Percentiles rank a stretch among this genome's conserved stretches.
Conservation (phyloP, 92 coral and sea anemone genomes). For the Epizoanthus ramosus region DNA sequence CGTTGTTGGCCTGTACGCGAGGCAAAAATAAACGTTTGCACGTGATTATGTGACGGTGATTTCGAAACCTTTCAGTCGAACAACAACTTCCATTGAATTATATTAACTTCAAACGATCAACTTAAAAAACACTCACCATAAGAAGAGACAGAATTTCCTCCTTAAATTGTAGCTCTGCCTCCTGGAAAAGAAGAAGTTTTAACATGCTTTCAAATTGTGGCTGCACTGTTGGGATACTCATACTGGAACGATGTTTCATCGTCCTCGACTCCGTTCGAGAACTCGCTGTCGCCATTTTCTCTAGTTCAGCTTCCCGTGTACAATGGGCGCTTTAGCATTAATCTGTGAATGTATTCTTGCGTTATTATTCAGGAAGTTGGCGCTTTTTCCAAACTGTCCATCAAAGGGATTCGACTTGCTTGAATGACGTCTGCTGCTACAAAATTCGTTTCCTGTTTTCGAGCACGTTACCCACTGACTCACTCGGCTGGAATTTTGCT, state of each 20-base stretch:
- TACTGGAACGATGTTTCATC: neutral
- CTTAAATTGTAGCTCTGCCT: constrained; percentile 92
- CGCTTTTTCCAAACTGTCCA: neutral
- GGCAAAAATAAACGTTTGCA: neutral
- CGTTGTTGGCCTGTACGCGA: neutral
- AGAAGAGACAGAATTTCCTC: constrained; percentile 91
- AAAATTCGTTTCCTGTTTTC: constrained; percentile 22
- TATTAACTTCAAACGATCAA: neutral
- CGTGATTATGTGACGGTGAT: neutral
- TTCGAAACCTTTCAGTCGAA: constrained; percentile 10
- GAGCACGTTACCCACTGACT: neutral
- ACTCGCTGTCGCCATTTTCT: constrained; percentile 35
- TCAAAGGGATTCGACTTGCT: constrained; percentile 7
- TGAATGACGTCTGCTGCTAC: constrained; percentile 24
- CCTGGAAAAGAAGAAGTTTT: constrained; percentile 85
- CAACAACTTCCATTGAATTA: constrained; percentile 5
- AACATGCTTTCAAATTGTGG: constrained; percentile 85
- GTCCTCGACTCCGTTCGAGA: constrained; percentile 20
- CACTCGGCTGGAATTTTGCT: neutral
- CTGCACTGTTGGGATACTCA: neutral
- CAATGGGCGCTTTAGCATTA: constrained; percentile 29
- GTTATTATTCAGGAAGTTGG: constrained; percentile 33
- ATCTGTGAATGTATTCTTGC: constrained; percentile 21
- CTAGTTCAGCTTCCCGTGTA: neutral
- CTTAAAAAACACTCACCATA: constrained; percentile 69